Evolutionary conservation across 2,113 vertebrate genomes (phyloP), one percentile per base, ranked within the genome.

Genomic region (Perca schrenkii): DNA sequence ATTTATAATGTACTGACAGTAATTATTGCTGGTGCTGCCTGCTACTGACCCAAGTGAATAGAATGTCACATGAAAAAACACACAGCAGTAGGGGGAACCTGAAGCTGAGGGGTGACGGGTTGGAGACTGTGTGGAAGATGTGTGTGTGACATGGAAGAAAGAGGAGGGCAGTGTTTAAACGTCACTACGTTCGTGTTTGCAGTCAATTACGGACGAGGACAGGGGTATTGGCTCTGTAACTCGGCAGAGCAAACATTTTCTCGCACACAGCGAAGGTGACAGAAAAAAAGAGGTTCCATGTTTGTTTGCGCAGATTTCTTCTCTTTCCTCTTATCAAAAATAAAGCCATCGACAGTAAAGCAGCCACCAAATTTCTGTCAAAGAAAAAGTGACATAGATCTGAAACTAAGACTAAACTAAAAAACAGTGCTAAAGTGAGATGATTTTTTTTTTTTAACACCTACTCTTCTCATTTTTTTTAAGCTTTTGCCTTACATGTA

Each of bases 21-120:
- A 96, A 97, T 96, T 95, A 97, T 95, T 95, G 90, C 92, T 84
- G 94, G 89, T 95, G 94, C 91, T 91, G 95, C 94, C 95, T 96
- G 94, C 95, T 96, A 95, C 94, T 95, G 95, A 95, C 94, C 95
- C 92, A 91, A 94, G 88, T 85, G 92, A 89, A 93, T 87, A 93
- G 93, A 94, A 89, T 94, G 94, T 87, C 90, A 92, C 90, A 94
- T 90, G 88, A 90, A 93, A 94, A 86, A 83, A 83, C 61, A 87
- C 80, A 87, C 74, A 74, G 88, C 87, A 88, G 81, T 74, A 31
- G 74, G 85, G 83, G 71, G 64, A 74, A 90, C 83, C 87, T 84
- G 90, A 79, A 88, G 89, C 86, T 66, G 77, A 89, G 80, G 83
- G 86, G 88, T 77, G 84, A 61, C 28, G 40, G 52, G 84, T 50